These are phyloP conservation scores for Pelusios castaneus DNA, from an alignment of 2,113 vertebrate species.

Conservation along the genomic window DNA sequence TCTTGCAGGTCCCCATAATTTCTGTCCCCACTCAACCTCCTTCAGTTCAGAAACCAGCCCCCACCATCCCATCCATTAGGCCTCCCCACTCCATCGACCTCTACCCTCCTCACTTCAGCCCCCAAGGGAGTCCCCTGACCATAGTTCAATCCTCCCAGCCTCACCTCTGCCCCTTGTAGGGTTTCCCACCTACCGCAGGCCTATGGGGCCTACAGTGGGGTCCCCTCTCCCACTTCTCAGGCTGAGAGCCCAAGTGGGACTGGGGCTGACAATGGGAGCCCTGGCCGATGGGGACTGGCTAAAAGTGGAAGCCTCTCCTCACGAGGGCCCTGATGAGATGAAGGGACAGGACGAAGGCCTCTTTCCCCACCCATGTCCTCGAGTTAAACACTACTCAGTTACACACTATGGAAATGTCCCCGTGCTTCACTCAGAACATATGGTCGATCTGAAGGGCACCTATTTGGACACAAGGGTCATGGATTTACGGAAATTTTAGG, in stretches of 20 bases:
- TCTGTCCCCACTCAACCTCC: too few relatives aligned
- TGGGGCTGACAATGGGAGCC: not conserved
- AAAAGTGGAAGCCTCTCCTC: not conserved
- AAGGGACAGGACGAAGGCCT: not conserved
- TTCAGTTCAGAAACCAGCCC: too few relatives aligned
- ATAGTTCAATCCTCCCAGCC: not conserved
- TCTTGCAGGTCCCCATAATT: too few relatives aligned
- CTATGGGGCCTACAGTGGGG: not conserved
- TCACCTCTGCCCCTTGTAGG: not conserved
- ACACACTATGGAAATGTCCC: not conserved
- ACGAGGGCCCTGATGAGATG: not conserved
- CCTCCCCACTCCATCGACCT: not conserved
- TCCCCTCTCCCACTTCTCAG: not conserved
- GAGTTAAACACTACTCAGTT: not conserved
- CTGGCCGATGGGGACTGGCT: not conserved
- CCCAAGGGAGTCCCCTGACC: not conserved
- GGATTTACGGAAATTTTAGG: not conserved
- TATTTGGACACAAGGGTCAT: not conserved
- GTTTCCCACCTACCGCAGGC: too few relatives aligned
- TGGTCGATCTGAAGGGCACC: not conserved
- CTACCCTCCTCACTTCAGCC: too few relatives aligned
- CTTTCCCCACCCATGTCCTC: not conserved
- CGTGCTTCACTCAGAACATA: not conserved
- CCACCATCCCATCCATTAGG: not conserved
- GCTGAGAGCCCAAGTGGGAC: not conserved